These are phyloP conservation scores for Diploscapter pachys DNA, from an alignment of 1,140 invertebrate genomes.

Conservation along the genomic window DNA sequence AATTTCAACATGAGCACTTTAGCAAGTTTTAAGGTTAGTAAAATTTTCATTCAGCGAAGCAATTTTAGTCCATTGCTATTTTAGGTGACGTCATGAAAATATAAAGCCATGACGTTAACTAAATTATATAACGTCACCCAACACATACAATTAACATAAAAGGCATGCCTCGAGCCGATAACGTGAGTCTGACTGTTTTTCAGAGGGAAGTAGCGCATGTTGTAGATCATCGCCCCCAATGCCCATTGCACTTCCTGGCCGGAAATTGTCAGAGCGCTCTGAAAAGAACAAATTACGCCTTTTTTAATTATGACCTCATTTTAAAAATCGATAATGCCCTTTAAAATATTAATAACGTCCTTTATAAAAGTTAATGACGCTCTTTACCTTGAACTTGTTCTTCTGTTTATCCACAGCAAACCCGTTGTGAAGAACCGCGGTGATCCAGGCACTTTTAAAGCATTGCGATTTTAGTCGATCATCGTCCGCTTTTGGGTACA, in stretches of 20 bases:
- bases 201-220: conserved; percentile 64
- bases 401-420: conserved; percentile 63
- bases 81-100: no score
- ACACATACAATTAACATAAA: no score
- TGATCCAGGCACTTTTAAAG: conserved; percentile 67
- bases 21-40: neutral
- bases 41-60: no score
- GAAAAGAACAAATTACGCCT: neutral
- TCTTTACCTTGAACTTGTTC: conserved; percentile 55
- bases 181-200: neutral
- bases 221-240: conserved; percentile 65
- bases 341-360: neutral
- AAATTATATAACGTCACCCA: conserved; percentile 5
- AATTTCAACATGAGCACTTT: neutral
- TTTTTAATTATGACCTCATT: neutral
- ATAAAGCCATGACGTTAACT: neutral
- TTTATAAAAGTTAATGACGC: neutral
- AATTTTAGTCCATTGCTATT: no score
- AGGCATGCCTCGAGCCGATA: no score
- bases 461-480: conserved; percentile 63
- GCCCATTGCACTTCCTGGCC: conserved; percentile 66
- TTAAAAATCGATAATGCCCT: no score
- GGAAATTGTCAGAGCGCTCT: conserved; percentile 61
- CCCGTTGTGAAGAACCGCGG: conserved; percentile 64
- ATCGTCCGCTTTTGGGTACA: conserved; percentile 62